Percentiles rank a stretch among this genome's conserved stretches.
phyloP scores from a whole-genome alignment of 2,888 invertebrate genomes.

The Baronia brevicornis region DNA sequence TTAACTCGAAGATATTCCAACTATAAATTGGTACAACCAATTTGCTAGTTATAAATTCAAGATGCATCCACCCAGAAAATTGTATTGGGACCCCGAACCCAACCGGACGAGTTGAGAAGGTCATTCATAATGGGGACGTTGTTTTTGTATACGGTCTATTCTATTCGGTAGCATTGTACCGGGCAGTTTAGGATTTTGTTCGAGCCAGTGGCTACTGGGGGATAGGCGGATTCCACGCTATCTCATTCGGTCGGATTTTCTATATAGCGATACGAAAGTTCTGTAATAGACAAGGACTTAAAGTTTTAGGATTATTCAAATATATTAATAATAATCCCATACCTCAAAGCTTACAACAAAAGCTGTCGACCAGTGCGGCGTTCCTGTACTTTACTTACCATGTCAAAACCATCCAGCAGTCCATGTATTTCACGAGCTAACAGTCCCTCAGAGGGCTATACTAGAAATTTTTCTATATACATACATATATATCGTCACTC shows the following conservation, averaged over 20 bases:
- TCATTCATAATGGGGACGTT: slow-evolving; percentile 18
- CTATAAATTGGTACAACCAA: slow-evolving; percentile 67
- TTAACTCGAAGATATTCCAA: slow-evolving; percentile 69
- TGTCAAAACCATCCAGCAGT: no score
- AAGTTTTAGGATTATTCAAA: slow-evolving; percentile 6
- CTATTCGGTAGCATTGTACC: slow-evolving; percentile 41
- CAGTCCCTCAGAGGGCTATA: no score
- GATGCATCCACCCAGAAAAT: slow-evolving; percentile 70
- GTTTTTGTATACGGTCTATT: slow-evolving; percentile 28
- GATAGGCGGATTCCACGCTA: slow-evolving; percentile 27
- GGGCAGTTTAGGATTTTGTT: slow-evolving; percentile 49
- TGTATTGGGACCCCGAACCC: slow-evolving; percentile 59
- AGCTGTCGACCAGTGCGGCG: no score
- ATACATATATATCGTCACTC: no score
- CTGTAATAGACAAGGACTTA: slow-evolving; percentile 26
- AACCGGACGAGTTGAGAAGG: slow-evolving; percentile 36
- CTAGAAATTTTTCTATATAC: no score
- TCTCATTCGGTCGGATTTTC: slow-evolving; percentile 36
- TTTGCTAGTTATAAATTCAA: slow-evolving; percentile 74
- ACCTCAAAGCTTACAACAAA: no score
- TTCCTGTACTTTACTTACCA: no score
- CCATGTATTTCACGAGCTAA: no score
- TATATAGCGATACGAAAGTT: slow-evolving; percentile 22
- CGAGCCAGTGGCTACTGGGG: slow-evolving; percentile 37
- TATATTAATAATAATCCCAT: no score